Base-by-base conservation (phyloP, 2,797 vertebrate genomes). In the Numenius phaeopus region DNA sequence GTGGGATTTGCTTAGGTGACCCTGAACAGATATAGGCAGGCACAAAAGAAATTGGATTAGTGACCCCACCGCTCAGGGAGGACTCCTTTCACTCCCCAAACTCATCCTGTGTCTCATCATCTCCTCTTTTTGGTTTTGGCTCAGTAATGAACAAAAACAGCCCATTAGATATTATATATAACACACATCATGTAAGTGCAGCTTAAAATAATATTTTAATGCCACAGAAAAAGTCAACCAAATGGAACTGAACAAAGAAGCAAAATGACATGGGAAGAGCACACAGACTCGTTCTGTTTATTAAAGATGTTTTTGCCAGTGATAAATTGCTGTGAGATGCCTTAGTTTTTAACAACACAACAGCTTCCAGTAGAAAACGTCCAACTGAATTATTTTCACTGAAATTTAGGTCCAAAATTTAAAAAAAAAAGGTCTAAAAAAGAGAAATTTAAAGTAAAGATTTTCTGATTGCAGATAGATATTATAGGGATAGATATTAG, bases 161-260 rank as follows among this genome's bases (percentile, higher is more conserved):
- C 4, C 59, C 34, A 39, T 89, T 62, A 58, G 26, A 14, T 75
- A 47, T 70, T 57, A 44, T 14, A 57, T 24, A 70, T 32, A 52
- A 66, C 6, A 44, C 6, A 42, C 71, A 66, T 13, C 34, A 21
- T 40, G 10, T 29, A 84, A 92, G 46, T 23, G 62, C 20, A 78
- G 52, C 81, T 94, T 87, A 75, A 93, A 94, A 75, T 87, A 82
- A 61, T 73, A 50, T 57, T 89, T 92, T 80, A 89, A 61, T 80
- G 71, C 37, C 46, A 72, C 22, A 2, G 6, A 61, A 91, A 91
- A 95, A 72, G 11, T 71, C 77, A 88, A 91, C 29, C 32, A 73
- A 89, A 89, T 54, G 44, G 72, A 80, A 73, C 15, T 9, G 59
- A 89, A 78, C 26, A 75, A 66, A 72, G 62, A 19, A 32, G 8